Evolutionary conservation across 2,888 invertebrate genomes (phyloP).

Genomic region (Elmis aenea): DNA sequence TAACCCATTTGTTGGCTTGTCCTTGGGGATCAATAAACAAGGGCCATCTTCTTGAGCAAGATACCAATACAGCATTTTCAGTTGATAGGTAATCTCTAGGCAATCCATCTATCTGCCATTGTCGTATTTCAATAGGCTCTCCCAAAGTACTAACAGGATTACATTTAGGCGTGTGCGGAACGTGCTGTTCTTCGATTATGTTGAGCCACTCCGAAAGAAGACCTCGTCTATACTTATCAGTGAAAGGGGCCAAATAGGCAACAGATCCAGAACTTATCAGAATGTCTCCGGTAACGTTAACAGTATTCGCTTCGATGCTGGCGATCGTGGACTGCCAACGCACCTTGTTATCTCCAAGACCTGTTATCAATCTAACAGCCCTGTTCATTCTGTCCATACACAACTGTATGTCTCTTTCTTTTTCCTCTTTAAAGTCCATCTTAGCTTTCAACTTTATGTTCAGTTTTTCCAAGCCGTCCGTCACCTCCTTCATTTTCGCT

Average conservation of each 20-base stretch:
- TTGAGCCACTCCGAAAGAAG: slow-evolving; percentile 57
- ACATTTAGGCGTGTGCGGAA: slow-evolving; percentile 66
- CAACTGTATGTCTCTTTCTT: slow-evolving; percentile 71
- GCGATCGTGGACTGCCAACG: slow-evolving; percentile 68
- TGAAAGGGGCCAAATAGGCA: slow-evolving; percentile 77
- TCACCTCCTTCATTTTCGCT: slow-evolving; percentile 68
- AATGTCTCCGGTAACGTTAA: slow-evolving; percentile 67
- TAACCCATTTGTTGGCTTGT: slow-evolving; percentile 89
- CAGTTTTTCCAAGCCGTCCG: slow-evolving; percentile 72
- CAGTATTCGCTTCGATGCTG: slow-evolving; percentile 51
- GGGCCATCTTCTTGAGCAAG: slow-evolving; percentile 81
- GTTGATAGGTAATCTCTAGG: slow-evolving; percentile 81
- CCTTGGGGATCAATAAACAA: slow-evolving; percentile 90
- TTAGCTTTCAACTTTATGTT: slow-evolving; percentile 68
- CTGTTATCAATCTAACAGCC: slow-evolving; percentile 59
- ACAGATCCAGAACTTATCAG: slow-evolving; percentile 67
- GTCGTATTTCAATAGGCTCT: slow-evolving; percentile 69
- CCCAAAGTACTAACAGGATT: slow-evolving; percentile 66
- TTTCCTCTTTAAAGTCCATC: slow-evolving; percentile 62
- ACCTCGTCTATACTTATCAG: slow-evolving; percentile 56
- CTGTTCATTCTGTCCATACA: slow-evolving; percentile 74
- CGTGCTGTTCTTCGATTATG: slow-evolving; percentile 47
- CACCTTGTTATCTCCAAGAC: slow-evolving; percentile 53
- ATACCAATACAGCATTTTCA: slow-evolving; percentile 82
- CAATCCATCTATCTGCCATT: slow-evolving; percentile 81